Conservation (phyloP, 2,113 vertebrate genomes). For the Vicugna pacos region DNA sequence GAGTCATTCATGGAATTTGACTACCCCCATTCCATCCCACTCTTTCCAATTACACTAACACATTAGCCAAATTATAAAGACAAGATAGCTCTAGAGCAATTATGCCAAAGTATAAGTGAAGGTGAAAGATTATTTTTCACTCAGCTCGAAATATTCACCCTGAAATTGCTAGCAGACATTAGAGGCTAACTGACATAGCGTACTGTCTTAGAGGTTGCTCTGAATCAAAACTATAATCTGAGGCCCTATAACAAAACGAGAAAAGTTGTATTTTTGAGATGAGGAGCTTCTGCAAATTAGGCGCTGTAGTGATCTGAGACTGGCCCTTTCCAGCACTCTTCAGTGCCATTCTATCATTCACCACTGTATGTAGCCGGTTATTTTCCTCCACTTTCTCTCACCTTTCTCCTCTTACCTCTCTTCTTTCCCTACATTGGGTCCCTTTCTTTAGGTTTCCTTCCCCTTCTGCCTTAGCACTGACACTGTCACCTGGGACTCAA, state of each 20-base stretch:
- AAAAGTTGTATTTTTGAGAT: background rate
- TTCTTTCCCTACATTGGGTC: background rate
- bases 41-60: background rate
- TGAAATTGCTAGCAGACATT: background rate
- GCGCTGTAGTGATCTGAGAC: background rate
- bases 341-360: background rate
- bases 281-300: background rate
- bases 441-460: background rate
- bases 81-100: background rate
- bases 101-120: background rate
- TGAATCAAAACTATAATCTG: background rate
- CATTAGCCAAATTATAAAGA: background rate
- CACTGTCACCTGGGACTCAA: background rate
- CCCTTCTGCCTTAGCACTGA: background rate
- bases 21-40: background rate
- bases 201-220: background rate
- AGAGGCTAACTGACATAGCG: background rate
- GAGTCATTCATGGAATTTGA: background rate
- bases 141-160: background rate
- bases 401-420: background rate
- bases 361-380: fast-evolving
- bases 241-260: background rate
- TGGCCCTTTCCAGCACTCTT: background rate
- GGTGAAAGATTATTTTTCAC: background rate
- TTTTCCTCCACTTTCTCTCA: background rate